Evolutionary conservation across 2,888 invertebrate species (phyloP), one percentile per base, ranked within the genome.

Genomic region (Eurois occulta): DNA sequence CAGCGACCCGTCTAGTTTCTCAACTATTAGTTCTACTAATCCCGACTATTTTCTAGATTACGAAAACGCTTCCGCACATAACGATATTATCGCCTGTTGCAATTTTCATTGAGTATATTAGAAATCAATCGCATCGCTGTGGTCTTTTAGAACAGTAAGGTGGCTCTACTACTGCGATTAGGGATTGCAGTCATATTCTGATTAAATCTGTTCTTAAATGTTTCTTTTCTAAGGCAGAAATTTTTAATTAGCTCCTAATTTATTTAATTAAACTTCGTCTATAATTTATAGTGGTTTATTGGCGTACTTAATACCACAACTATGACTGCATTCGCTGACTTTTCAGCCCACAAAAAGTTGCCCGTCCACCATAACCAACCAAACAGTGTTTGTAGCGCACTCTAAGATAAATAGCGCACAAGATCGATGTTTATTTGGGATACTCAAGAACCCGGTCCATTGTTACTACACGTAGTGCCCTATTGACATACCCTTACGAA

Each of bases 401-500:
- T 88, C 90, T 89, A 93, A 94, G 92, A 94, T 93, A 95, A 95
- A 94, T 92, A 94, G 90, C 88, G 86, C 79, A 89, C 90, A 91
- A 94, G 93, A 95, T 94, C 92, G 91, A 93, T 95, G 95, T 95
- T 95, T 95, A 92, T 94, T 94, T 89, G 93, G 94, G 94, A 92
- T 92, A 94, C 92, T 92, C 88, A 90, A 89, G 88, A 85, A 79
- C 86, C 89, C 89, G 86, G 89, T 89, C 90, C 90, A 92, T 93
- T 93, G 93, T 93, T 91, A 92, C 90, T 88, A 90, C 90, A 88
- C 86, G 89, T 89, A 91, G 76, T 89, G 87, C 87, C 89, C 80
- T 93, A 91, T 93, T 93, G 92, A 93, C 92, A 90, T 88, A 92
- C 91, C 90, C 91, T 91, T 86, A 90, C 89, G 76, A 89, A 93